phyloP scores from a whole-genome alignment of 2,888 invertebrate species.

The Sussaba pulchella region DNA sequence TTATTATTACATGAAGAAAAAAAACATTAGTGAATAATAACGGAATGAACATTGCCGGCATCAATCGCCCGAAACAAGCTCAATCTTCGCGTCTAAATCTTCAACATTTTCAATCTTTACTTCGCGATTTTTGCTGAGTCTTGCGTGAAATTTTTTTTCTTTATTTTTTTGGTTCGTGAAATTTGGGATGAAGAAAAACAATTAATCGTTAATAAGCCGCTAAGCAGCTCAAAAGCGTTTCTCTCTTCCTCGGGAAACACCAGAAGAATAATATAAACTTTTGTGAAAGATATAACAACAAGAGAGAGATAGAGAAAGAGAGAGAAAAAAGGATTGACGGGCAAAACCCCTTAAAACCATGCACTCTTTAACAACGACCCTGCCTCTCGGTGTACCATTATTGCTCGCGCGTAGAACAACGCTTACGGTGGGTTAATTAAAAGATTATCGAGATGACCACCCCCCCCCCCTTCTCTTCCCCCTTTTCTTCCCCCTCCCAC shows the following conservation, averaged over 20 bases:
- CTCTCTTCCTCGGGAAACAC: background rate
- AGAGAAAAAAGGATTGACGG: background rate
- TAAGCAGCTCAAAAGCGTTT: conserved; percentile 9
- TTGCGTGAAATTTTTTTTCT: background rate
- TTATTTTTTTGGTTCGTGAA: background rate
- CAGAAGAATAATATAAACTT: background rate
- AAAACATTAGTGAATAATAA: conserved; percentile 57
- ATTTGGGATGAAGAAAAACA: too few species aligned
- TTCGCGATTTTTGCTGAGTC: conserved; percentile 12
- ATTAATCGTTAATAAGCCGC: background rate
- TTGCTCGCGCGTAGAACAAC: background rate
- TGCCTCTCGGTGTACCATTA: conserved; percentile 32
- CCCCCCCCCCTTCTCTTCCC: too few species aligned
- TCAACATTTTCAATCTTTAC: conserved; percentile 15
- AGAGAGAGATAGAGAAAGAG: too few species aligned
- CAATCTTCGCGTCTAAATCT: conserved; percentile 20
- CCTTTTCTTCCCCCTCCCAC: too few species aligned
- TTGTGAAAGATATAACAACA: background rate
- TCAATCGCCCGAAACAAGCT: conserved; percentile 9
- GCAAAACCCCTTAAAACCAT: background rate
- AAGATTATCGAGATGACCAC: too few species aligned
- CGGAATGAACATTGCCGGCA: conserved; percentile 21
- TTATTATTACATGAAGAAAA: conserved; percentile 51
- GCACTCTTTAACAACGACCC: conserved; percentile 2
- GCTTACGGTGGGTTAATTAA: conserved; percentile 8